phyloP scores from a whole-genome alignment of 30 jellyfish, hydroid and myxozoan genomes.

The Chrysaora quinquecirrha region DNA sequence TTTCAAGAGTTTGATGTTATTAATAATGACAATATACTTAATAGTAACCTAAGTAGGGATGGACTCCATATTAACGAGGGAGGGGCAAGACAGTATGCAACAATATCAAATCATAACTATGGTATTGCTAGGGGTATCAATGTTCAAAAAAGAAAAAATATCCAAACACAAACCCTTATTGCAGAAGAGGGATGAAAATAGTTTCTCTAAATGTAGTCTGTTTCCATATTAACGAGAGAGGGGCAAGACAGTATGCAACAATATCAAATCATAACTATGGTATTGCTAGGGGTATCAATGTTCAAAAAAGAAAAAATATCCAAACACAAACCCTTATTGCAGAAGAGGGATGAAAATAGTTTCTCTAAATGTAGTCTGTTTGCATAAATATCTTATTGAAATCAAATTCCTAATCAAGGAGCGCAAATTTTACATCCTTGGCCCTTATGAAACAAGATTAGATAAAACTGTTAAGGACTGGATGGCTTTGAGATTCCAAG shows the following conservation, averaged over 20 bases:
- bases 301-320: neutral
- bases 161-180: neutral
- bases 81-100: too few relatives aligned
- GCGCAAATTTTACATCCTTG: neutral
- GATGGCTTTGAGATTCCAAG: neutral
- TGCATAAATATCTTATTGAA: neutral
- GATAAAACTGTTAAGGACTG: too few relatives aligned
- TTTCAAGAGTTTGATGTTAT: neutral
- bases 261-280: neutral
- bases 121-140: too few relatives aligned
- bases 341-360: neutral
- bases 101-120: neutral
- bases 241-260: too few relatives aligned
- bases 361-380: neutral
- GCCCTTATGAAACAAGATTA: neutral
- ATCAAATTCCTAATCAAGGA: neutral
- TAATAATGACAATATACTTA: too few relatives aligned
- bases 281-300: too few relatives aligned
- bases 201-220: too few relatives aligned
- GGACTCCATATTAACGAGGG: neutral
- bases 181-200: neutral
- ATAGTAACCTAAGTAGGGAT: neutral
- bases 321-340: neutral
- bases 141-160: neutral
- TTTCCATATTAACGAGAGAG: too few relatives aligned